Conservation (phyloP, 2,797 vertebrate genomes). For the Chiroxiphia lanceolata region DNA sequence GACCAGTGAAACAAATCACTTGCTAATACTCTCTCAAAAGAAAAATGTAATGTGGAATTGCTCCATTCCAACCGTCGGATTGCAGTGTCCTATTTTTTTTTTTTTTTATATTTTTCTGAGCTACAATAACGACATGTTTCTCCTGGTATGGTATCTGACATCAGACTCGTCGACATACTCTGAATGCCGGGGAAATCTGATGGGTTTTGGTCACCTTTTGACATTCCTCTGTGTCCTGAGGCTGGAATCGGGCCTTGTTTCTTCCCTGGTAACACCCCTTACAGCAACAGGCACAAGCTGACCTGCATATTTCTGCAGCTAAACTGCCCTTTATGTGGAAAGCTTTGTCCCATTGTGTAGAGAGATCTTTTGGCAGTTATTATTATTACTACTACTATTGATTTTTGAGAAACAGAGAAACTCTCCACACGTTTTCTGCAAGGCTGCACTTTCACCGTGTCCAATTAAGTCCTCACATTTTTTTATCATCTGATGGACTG, state of each 20-base stretch:
- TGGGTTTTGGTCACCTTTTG: neutral
- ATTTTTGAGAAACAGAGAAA: neutral
- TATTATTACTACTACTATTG: neutral
- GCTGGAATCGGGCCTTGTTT: neutral
- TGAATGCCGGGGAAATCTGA: neutral
- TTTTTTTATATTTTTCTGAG: neutral
- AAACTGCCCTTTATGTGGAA: neutral
- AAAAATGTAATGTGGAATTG: neutral
- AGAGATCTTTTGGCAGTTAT: neutral
- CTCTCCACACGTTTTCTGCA: neutral
- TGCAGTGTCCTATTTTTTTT: neutral
- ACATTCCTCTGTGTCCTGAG: neutral
- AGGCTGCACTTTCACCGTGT: neutral
- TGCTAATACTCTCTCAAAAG: neutral
- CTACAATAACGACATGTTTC: neutral
- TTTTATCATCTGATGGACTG: neutral
- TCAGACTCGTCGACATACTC: neutral
- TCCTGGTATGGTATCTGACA: neutral
- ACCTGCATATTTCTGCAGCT: neutral
- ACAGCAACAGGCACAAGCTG: neutral
- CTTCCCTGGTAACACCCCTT: neutral
- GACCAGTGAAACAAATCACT: neutral
- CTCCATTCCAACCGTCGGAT: neutral
- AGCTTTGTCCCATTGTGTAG: neutral
- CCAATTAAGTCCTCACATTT: neutral